These are phyloP conservation scores for Listronotus oregonensis DNA, from an alignment of 1,140 invertebrate species.

Conservation along the genomic window DNA sequence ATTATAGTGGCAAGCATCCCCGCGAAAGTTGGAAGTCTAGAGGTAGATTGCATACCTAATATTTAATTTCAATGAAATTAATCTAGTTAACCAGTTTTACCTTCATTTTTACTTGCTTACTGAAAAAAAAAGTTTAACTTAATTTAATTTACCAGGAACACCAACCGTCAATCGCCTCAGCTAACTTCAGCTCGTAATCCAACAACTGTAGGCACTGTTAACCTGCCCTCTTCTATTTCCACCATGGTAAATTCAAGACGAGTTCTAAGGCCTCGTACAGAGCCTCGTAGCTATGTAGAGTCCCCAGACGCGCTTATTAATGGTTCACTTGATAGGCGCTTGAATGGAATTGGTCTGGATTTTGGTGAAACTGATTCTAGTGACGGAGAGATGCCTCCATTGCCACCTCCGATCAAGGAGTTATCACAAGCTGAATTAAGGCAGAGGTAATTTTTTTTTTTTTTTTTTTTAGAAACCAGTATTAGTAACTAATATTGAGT, in stretches of 20 bases:
- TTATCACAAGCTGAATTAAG: slow-evolving; percentile 70
- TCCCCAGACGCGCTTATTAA: slow-evolving; percentile 66
- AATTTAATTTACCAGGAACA: slow-evolving; percentile 6
- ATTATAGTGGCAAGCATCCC: too few relatives aligned
- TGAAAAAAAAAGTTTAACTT: background rate
- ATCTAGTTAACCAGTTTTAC: too few relatives aligned
- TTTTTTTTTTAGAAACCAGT: too few relatives aligned
- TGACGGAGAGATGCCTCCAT: slow-evolving; percentile 66
- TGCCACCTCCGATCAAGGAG: slow-evolving; percentile 68
- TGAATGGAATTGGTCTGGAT: slow-evolving; percentile 56
- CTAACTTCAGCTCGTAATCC: background rate
- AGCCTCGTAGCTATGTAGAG: slow-evolving; percentile 77
- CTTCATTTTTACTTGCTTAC: too few relatives aligned
- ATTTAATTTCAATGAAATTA: too few relatives aligned
- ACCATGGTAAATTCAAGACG: slow-evolving; percentile 56
- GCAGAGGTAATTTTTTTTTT: slow-evolving; percentile 46
- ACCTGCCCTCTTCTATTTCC: slow-evolving; percentile 7
- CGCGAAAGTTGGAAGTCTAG: too few relatives aligned
- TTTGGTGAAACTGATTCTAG: slow-evolving; percentile 59
- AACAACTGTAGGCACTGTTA: background rate
- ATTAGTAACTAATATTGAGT: too few relatives aligned
- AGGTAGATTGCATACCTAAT: too few relatives aligned
- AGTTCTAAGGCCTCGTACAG: slow-evolving; percentile 76
- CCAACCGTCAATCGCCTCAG: slow-evolving; percentile 14
- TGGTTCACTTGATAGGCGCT: slow-evolving; percentile 57